phyloP scores from a whole-genome alignment of 2,113 vertebrate species.

The Lampris incognitus region DNA sequence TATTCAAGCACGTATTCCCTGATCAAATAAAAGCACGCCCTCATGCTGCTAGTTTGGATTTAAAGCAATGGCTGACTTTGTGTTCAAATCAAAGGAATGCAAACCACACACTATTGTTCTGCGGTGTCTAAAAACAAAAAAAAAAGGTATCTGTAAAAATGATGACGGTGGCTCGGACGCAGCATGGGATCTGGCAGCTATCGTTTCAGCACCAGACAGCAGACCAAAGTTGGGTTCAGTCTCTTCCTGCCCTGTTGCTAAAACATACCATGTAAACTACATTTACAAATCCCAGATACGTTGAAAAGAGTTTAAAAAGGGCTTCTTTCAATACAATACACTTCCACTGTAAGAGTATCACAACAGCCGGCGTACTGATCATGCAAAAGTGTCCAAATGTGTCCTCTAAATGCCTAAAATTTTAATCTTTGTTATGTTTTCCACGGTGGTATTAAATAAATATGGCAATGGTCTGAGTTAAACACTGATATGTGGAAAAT shows the following conservation, averaged over 20 bases:
- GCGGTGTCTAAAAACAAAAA: neutral
- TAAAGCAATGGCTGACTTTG: neutral
- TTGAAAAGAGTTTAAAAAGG: no score
- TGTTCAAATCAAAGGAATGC: slow-evolving; percentile 21
- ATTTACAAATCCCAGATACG: no score
- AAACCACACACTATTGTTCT: slow-evolving; percentile 6
- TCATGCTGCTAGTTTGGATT: neutral
- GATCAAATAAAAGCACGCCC: neutral
- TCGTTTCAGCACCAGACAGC: neutral
- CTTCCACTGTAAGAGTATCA: no score
- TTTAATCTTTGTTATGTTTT: no score
- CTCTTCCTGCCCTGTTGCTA: neutral
- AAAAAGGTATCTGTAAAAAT: neutral
- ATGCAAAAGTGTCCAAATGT: no score
- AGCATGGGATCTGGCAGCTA: neutral
- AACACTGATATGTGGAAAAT: no score
- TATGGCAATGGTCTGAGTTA: no score
- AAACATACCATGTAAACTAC: neutral
- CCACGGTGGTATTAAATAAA: no score
- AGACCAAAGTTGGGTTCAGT: neutral
- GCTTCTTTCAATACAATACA: no score
- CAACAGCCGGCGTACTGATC: no score
- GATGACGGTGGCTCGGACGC: neutral
- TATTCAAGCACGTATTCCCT: neutral
- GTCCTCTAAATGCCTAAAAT: no score